Percentiles rank a stretch among this genome's conserved stretches.
These are phyloP conservation scores for Samia ricini DNA, from an alignment of 1,140 invertebrate genomes.

Conservation along the genomic window DNA sequence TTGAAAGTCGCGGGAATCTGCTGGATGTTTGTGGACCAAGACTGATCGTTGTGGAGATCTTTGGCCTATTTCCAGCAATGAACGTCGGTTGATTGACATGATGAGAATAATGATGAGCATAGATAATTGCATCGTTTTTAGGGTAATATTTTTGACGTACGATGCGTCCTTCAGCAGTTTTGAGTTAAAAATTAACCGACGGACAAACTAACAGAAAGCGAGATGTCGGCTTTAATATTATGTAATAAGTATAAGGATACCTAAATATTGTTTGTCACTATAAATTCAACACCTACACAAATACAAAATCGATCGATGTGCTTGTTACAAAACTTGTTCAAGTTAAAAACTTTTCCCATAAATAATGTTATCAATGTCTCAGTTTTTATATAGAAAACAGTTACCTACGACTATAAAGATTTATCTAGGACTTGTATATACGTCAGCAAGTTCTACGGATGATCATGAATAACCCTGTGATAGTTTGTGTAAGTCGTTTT, in stretches of 20 bases:
- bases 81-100: no score
- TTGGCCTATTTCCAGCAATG: no score
- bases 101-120: no score
- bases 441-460: constrained; percentile 6
- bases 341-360: constrained; percentile 10
- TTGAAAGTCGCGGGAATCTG: neutral
- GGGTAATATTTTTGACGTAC: no score
- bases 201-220: no score
- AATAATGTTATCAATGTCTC: constrained; percentile 12
- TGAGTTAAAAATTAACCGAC: no score
- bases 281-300: constrained; percentile 1
- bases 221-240: no score
- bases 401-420: constrained; percentile 8
- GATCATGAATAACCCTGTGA: neutral
- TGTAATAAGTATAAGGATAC: no score
- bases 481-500: no score
- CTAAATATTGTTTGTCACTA: neutral
- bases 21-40: neutral
- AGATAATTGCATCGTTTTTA: no score
- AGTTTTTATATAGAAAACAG: constrained; percentile 9
- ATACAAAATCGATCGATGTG: neutral
- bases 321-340: constrained; percentile 4
- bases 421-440: no score
- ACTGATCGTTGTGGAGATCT: neutral
- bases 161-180: no score